Conservation (phyloP, 2,113 vertebrate genomes). For the Triplophysa rosa region DNA sequence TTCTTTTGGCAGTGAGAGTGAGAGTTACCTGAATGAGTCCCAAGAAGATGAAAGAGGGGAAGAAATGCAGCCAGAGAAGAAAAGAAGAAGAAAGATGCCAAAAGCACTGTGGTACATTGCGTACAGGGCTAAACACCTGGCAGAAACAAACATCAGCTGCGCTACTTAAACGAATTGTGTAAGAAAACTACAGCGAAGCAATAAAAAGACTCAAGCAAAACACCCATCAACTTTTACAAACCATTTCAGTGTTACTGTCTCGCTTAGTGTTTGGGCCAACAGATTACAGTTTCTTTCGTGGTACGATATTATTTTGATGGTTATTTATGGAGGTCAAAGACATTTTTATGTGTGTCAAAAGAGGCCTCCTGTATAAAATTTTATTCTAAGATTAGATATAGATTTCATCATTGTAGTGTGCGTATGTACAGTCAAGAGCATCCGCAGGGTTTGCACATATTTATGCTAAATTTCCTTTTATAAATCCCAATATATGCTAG, state of each 20-base stretch:
- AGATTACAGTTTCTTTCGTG: not conserved
- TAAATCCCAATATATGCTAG: no score
- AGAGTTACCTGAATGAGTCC: not conserved
- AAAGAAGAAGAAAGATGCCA: not conserved
- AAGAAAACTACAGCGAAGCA: not conserved
- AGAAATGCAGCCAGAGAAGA: slow-evolving; percentile 1
- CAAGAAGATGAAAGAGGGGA: not conserved
- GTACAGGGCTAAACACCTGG: not conserved
- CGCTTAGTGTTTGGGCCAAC: not conserved
- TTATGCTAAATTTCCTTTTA: no score
- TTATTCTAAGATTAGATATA: no score
- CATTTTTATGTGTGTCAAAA: not conserved
- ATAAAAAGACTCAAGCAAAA: not conserved
- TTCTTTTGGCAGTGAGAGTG: not conserved
- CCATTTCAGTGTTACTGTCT: not conserved
- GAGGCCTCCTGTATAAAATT: no score
- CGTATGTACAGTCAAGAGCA: no score
- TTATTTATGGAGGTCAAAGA: slow-evolving; percentile 4
- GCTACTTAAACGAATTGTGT: not conserved
- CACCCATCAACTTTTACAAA: not conserved
- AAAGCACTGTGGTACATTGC: not conserved
- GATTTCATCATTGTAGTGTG: no score
- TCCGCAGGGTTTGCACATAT: no score
- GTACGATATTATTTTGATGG: not conserved
- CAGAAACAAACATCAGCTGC: not conserved